phyloP scores from a whole-genome alignment of 2,888 invertebrate species.

The Troides oblongomaculatus region DNA sequence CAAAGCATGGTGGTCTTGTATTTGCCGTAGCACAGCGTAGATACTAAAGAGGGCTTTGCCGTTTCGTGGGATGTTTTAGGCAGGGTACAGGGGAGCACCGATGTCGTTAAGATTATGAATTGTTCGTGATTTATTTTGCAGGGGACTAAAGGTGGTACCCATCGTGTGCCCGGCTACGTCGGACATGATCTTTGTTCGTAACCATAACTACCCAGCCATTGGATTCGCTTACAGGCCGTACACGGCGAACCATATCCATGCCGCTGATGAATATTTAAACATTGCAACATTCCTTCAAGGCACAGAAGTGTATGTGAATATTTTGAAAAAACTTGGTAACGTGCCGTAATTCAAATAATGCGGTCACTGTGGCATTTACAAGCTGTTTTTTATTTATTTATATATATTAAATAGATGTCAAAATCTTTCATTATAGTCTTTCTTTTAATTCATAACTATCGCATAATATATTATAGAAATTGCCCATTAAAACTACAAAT shows the following conservation, averaged over 20 bases:
- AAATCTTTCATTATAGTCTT: too few relatives aligned
- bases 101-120: too few relatives aligned
- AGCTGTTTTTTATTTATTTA: background rate
- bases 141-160: constrained; percentile 48
- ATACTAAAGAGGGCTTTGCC: too few relatives aligned
- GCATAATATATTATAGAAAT: too few relatives aligned
- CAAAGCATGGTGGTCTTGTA: too few relatives aligned
- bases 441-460: too few relatives aligned
- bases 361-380: background rate
- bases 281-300: constrained; percentile 51
- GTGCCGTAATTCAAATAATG: constrained; percentile 11
- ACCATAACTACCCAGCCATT: constrained; percentile 54
- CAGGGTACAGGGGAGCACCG: too few relatives aligned
- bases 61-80: too few relatives aligned
- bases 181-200: constrained; percentile 53
- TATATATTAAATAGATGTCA: background rate
- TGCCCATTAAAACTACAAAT: too few relatives aligned
- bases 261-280: constrained; percentile 52
- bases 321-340: constrained; percentile 42
- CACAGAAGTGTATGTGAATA: constrained; percentile 48
- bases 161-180: constrained; percentile 54
- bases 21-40: too few relatives aligned
- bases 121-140: constrained; percentile 40
- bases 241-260: constrained; percentile 45
- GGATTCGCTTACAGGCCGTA: constrained; percentile 53